phyloP scores from a whole-genome alignment of 2,113 vertebrate species.

The Megaceryle maxima region DNA sequence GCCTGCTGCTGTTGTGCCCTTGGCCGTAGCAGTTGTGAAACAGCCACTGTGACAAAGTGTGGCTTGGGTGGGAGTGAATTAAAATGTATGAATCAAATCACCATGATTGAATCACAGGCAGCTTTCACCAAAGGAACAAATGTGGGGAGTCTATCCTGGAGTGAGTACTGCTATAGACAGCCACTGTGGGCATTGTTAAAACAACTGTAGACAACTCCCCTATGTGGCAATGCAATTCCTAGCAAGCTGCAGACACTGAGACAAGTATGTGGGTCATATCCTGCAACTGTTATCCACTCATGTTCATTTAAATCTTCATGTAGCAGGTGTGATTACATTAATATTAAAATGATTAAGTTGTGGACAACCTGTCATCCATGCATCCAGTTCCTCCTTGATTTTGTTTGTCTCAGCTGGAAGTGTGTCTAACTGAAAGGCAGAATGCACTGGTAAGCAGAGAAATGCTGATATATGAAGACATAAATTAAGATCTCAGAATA shows the following conservation, averaged over 20 bases:
- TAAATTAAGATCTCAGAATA: neutral
- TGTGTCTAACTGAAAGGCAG: neutral
- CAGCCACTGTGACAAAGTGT: neutral
- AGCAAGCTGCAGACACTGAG: neutral
- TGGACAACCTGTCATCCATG: neutral
- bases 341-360: neutral
- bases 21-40: conserved; percentile 10
- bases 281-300: neutral
- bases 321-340: neutral
- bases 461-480: neutral
- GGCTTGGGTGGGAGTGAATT: conserved; percentile 1
- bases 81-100: neutral
- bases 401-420: neutral
- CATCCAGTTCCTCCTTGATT: neutral
- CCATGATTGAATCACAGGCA: neutral
- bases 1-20: neutral
- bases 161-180: neutral
- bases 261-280: neutral
- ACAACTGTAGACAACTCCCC: neutral
- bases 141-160: neutral
- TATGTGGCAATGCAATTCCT: neutral
- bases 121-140: neutral
- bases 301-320: neutral
- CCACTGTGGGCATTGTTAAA: neutral
- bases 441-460: neutral